Conservation (phyloP, 2,797 vertebrate species). For the Semotilus atromaculatus region DNA sequence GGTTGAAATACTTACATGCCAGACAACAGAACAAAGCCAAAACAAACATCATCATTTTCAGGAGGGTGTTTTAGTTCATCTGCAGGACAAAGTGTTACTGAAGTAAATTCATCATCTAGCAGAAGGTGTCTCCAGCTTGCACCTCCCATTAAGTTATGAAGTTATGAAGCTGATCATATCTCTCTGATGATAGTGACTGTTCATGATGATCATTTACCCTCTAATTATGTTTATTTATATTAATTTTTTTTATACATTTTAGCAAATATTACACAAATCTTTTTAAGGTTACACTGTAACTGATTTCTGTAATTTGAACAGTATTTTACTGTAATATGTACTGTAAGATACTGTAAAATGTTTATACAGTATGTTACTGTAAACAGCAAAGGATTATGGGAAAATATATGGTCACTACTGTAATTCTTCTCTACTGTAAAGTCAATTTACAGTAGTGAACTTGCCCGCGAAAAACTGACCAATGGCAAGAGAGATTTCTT, state of each 20-base stretch:
- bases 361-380: no score
- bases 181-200: neutral
- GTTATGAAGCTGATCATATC: neutral
- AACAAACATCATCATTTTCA: constrained; percentile 5
- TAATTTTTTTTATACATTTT: neutral
- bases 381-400: no score
- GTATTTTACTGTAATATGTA: no score
- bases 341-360: no score
- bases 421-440: no score
- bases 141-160: neutral
- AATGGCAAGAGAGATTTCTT: no score
- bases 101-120: neutral
- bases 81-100: neutral
- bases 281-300: neutral
- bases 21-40: neutral
- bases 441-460: no score
- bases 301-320: no score
- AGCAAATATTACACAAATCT: neutral
- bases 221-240: neutral
- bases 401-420: no score
- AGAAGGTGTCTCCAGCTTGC: neutral
- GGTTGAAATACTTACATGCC: neutral
- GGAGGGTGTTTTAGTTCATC: neutral
- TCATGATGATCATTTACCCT: neutral
- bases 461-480: no score